Evolutionary conservation across 1,140 invertebrate species (phyloP).

Genomic region (Branchinecta lindahli): DNA sequence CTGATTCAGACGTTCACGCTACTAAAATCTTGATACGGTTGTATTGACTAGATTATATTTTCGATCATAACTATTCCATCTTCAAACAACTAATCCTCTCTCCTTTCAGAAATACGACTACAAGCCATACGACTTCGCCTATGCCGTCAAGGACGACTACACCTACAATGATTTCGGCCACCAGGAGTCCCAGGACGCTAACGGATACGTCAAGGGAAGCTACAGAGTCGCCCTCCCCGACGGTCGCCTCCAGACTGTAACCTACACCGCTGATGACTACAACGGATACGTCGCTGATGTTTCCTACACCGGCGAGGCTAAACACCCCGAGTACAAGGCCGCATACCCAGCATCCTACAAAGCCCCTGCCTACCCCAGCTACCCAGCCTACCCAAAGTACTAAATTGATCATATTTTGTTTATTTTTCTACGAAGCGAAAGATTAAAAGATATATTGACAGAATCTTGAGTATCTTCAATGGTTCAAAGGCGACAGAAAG

Average conservation of each 20-base stretch:
- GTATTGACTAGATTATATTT: no score
- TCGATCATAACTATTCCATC: no score
- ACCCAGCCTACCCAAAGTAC: neutral
- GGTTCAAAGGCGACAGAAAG: no score
- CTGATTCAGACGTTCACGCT: no score
- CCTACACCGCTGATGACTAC: constrained; percentile 3
- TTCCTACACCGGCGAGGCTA: neutral
- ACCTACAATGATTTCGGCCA: neutral
- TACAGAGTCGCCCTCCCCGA: constrained; percentile 1
- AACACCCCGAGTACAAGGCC: neutral
- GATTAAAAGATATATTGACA: no score
- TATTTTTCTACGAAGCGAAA: no score
- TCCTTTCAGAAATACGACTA: neutral
- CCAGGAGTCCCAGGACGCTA: neutral
- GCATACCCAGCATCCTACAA: neutral
- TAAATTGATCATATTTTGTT: no score
- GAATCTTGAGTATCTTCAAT: no score
- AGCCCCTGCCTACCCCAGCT: neutral
- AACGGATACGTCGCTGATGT: neutral
- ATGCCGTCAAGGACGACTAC: neutral
- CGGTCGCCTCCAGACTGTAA: neutral
- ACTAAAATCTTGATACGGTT: no score
- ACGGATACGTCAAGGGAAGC: constrained; percentile 1
- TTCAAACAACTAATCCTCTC: neutral
- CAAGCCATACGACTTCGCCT: neutral